A percentile compares a stretch with the other conserved stretches of the same genome.
phyloP scores from a whole-genome alignment of 2,888 invertebrate species.

The Spicauda simplicius region DNA sequence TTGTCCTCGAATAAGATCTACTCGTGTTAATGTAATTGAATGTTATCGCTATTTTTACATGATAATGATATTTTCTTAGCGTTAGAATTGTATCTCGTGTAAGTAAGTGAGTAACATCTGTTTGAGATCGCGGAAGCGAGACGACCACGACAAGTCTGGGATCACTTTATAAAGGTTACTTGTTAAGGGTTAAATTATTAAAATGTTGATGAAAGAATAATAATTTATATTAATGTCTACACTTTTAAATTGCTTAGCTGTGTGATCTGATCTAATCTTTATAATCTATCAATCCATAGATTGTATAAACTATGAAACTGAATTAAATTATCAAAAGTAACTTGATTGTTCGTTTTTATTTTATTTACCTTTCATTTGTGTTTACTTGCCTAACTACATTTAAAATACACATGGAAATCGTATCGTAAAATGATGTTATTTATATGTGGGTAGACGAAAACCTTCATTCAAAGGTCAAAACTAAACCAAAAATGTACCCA shows the following conservation, averaged over 20 bases:
- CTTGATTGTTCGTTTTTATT: constrained; percentile 70
- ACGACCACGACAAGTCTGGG: constrained; percentile 69
- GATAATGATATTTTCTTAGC: constrained; percentile 64
- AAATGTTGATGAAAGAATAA: constrained; percentile 70
- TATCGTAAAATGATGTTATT: too few species aligned
- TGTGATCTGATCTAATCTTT: constrained; percentile 82
- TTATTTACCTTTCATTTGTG: constrained; percentile 36
- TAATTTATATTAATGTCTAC: constrained; percentile 76
- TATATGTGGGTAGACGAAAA: too few species aligned
- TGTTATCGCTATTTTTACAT: constrained; percentile 79
- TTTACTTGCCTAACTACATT: not conserved
- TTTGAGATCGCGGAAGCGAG: constrained; percentile 56
- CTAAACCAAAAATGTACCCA: too few species aligned
- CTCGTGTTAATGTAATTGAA: constrained; percentile 74
- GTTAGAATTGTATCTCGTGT: constrained; percentile 56
- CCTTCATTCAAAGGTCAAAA: too few species aligned
- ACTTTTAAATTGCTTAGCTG: constrained; percentile 79
- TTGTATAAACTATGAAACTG: constrained; percentile 79
- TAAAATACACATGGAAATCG: too few species aligned
- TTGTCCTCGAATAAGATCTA: constrained; percentile 77
- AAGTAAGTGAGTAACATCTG: constrained; percentile 70
- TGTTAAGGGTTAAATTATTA: constrained; percentile 81
- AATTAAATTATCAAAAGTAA: constrained; percentile 79
- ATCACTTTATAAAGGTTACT: constrained; percentile 78
- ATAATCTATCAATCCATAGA: constrained; percentile 79